Percentiles rank a stretch among this genome's conserved stretches.
phyloP scores from a whole-genome alignment of 2,888 invertebrate species.

The Agrochola litura region DNA sequence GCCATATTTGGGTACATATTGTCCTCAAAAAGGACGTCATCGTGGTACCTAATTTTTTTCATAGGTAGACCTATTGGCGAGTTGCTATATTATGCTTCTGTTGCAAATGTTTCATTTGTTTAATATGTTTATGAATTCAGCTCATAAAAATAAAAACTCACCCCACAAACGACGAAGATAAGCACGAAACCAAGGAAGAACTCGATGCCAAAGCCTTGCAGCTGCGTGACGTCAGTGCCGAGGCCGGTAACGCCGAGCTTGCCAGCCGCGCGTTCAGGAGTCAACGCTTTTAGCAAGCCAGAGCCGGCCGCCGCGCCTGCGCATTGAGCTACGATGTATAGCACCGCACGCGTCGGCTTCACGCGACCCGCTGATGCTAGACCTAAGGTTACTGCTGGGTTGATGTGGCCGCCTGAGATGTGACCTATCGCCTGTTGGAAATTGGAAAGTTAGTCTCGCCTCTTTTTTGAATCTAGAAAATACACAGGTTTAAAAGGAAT shows the following conservation, averaged over 20 bases:
- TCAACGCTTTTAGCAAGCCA: slow-evolving; percentile 93
- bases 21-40: neutral
- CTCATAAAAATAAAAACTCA: slow-evolving; percentile 79
- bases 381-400: slow-evolving; percentile 97
- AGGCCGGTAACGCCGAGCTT: slow-evolving; percentile 93
- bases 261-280: slow-evolving; percentile 91
- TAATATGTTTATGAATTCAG: neutral
- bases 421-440: slow-evolving; percentile 94
- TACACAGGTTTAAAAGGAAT: neutral
- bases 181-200: slow-evolving; percentile 97
- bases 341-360: slow-evolving; percentile 92
- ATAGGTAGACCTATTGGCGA: too few species aligned
- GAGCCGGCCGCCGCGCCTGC: slow-evolving; percentile 95
- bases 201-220: slow-evolving; percentile 97
- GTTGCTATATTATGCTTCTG: neutral
- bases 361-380: slow-evolving; percentile 95
- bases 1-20: neutral
- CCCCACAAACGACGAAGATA: slow-evolving; percentile 97
- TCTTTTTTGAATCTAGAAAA: neutral
- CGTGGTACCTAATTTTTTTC: neutral
- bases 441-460: slow-evolving; percentile 9
- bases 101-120: neutral
- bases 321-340: slow-evolving; percentile 96
- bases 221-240: slow-evolving; percentile 90
- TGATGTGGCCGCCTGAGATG: slow-evolving; percentile 97